Base-by-base conservation (phyloP, 2,797 vertebrate genomes). In the Phalanger gymnotis region DNA sequence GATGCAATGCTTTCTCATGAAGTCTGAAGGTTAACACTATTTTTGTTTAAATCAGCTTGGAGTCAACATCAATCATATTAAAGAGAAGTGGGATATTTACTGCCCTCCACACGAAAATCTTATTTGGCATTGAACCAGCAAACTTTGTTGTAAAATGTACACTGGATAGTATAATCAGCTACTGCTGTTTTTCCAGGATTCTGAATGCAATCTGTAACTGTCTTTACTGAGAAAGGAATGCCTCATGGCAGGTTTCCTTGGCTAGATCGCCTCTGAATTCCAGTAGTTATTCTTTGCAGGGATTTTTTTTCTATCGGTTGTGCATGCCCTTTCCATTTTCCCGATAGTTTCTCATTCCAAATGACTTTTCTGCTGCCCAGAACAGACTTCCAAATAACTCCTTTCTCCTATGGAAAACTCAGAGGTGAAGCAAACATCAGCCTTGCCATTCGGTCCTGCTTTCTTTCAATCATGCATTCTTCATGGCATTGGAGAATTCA, bases 221-320 rank as follows among this genome's bases (percentile, higher is more conserved):
- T 95, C 22, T 93, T 92, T 57, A 91, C 4, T 61, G 61, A 54
- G 34, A 61, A 28, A 92, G 93, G 94, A 96, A 89, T n/a, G 34
- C 54, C 94, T 95, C n/a, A 53, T 93, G 61, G 89, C 55, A 91
- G 52, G 31, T 56, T 81, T 0, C 31, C 5, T 51, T 94, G 55
- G 95, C 95, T 92, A 96, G 96, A 19, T 91, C 91, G 90, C 40
- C 28, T 66, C 93, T 54, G 66, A 51, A 91, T 89, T 97, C 91
- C 94, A 95, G 66, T 27, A 94, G 55, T 53, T 95, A 87, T 94
- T 47, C 30, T 97, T 98, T 95, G 92, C 19, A 96, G 96, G 96
- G 94, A 95, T 96, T 97, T 93, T 96, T 97, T 93, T 96, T 94
- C 95, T 95, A 93, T 95, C 92, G 94, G 97, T 66, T 95, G 27